Base-by-base conservation (phyloP, 2,113 vertebrate species). In the Urocynchramus pylzowi region DNA sequence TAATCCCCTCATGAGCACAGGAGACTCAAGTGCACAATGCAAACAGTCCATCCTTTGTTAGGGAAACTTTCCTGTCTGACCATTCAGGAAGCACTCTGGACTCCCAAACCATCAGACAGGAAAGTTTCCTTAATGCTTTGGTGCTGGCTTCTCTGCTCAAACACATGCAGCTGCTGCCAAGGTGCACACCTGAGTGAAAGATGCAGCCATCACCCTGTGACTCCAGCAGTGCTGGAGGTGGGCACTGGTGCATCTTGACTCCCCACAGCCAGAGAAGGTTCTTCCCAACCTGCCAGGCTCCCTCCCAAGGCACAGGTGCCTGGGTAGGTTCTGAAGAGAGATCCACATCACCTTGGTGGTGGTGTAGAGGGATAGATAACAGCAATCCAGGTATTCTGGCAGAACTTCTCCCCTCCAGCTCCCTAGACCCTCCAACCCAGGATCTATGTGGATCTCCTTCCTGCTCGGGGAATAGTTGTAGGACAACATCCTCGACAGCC, bases 171-270 rank as follows among this genome's bases (percentile, higher is more conserved):
- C 35, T 63, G 33, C 73, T 56, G 39, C 49, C 33, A 59, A 59
- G 54, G 30, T 19, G 24, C 79, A 44, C n/a, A 31, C 17, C 27
- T 14, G 19, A 61, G 24, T 21, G 24, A 65, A 52, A 57, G 70
- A 7, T 22, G 37, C 27, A 49, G 37, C 41, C 50, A 22, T 26
- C 4, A 1, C 9, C 69, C 27, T 42, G 21, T n/a, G n/a, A n/a
- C 49, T 75, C 6, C 44, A 84, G 19, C 0, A 0, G 33, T 54
- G 47, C 17, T 1, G 1, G 22, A 2, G 4, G 37, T 30, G n/a
- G 42, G 39, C 79, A 59, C 22, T 0, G 0, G 8, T 30, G 26
- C 20, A 12, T 52, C 56, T 63, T 3, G 2, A 10, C n/a, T 71
- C 11, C 13, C 18, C 35, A 35, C 10, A 39, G 41, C 6, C 74